Percentiles rank a stretch among this genome's conserved stretches.
Evolutionary conservation across 1,140 invertebrate genomes (phyloP).

Genomic region (Aphelenchoides fujianensis): DNA sequence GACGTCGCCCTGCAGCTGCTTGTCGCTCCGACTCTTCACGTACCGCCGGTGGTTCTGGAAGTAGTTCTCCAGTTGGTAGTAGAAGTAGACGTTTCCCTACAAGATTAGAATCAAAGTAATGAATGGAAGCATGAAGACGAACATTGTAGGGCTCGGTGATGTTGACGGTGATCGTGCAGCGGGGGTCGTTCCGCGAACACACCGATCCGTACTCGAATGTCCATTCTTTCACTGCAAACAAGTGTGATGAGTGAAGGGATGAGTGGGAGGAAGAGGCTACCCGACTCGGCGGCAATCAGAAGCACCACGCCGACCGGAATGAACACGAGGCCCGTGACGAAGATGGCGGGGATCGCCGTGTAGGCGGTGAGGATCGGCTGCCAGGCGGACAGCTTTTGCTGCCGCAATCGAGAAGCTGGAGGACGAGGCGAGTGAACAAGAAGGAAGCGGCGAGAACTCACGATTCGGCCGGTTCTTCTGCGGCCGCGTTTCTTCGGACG

Average conservation of each 20-base stretch:
- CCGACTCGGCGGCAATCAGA: slow-evolving; percentile 79
- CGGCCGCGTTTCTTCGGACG: not conserved
- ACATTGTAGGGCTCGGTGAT: not conserved
- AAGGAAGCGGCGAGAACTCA: slow-evolving; percentile 28
- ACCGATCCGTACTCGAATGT: not conserved
- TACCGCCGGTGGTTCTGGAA: slow-evolving; percentile 98
- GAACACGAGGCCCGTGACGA: slow-evolving; percentile 91
- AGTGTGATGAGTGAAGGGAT: not conserved
- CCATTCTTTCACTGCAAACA: slow-evolving; percentile 35
- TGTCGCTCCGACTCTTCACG: slow-evolving; percentile 95
- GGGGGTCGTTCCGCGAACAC: not conserved
- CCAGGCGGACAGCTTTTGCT: slow-evolving; percentile 86
- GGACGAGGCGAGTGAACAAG: slow-evolving; percentile 19
- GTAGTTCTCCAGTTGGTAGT: slow-evolving; percentile 94
- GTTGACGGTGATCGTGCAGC: not conserved
- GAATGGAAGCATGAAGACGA: not conserved
- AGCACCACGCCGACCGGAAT: slow-evolving; percentile 90
- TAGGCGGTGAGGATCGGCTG: slow-evolving; percentile 95
- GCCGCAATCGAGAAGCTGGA: slow-evolving; percentile 91
- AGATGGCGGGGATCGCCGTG: slow-evolving; percentile 92
- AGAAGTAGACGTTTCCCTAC: slow-evolving; percentile 87
- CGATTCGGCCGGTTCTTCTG: slow-evolving; percentile 45
- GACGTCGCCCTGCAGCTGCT: slow-evolving; percentile 77
- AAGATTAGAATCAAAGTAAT: slow-evolving; percentile 8
- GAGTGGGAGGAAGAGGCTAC: slow-evolving; percentile 33